Evolutionary conservation across 1,140 invertebrate genomes (phyloP), one percentile per base, ranked within the genome.

Genomic region (Hormaphis cornu): DNA sequence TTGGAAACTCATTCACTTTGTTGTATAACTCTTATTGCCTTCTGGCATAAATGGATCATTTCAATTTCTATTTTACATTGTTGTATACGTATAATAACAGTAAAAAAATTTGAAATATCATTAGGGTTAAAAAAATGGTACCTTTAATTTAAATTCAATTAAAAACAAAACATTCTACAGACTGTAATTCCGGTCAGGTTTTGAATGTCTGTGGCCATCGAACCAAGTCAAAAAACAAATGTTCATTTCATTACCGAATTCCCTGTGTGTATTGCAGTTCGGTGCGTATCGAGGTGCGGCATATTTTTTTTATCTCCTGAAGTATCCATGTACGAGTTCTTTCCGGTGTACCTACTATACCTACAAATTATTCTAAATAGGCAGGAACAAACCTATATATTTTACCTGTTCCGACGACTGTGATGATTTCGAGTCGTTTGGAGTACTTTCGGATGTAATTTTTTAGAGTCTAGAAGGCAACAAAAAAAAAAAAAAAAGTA

Each of bases 141-240:
- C n/a, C n/a, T 37, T 24, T 37, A 56, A 22, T 33, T 56, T 3
- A 37, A 24, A 37, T 56, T 7, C 10, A 16, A 24, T 56, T 24
- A 20, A 56, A 22, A 24, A 22, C 20, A 3, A 56, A 56, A 53
- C 33, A 22, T 22, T 56, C 20, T 35, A 56, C 53, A 56, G 53
- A 56, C 53, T 35, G 14, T 37, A 56, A 16, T 56, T 56, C 53
- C 53, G 53, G 53, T 56, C 18, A 20, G 10, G 33, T 16, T 37
- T 35, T 24, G 3, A 54, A 22, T 56, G 10, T 37, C 30, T 37
- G 33, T 37, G 37, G 22, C 53, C 1, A 37, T 14, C 53, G 18
- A 56, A 56, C 53, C 53, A 56, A 56, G 30, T 22, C 53, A 20
- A 14, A 56, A 56, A 20, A 56, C 33, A 56, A 37, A 24, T 20